Evolutionary conservation across 1,140 invertebrate species (phyloP).

Genomic region (Platyscapa corneri): DNA sequence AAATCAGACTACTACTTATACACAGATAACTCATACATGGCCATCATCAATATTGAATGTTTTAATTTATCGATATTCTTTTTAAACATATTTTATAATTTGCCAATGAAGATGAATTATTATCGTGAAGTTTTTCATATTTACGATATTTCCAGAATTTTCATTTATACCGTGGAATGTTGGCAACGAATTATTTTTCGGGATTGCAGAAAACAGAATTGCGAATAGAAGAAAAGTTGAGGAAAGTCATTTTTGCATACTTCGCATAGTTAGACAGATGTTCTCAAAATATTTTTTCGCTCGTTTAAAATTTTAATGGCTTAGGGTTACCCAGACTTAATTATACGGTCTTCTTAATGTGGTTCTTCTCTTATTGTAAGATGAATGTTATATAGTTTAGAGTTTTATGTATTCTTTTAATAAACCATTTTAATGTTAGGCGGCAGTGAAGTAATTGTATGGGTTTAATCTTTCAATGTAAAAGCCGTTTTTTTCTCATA

Average conservation of each 20-base stretch:
- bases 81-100: not conserved
- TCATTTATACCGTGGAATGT: not conserved
- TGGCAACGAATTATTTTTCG: not conserved
- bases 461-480: too few species aligned
- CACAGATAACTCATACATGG: too few species aligned
- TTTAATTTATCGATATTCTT: too few species aligned
- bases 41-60: too few species aligned
- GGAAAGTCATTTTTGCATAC: conserved; percentile 33
- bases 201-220: not conserved
- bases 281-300: not conserved
- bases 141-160: not conserved
- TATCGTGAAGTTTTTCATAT: not conserved
- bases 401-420: not conserved
- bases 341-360: conserved; percentile 21
- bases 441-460: not conserved
- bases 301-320: conserved; percentile 27
- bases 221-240: not conserved
- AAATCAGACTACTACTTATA: too few species aligned
- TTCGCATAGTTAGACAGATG: conserved; percentile 9
- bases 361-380: not conserved
- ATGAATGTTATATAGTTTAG: not conserved
- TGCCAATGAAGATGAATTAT: not conserved
- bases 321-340: not conserved
- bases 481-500: too few species aligned
- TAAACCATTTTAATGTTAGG: not conserved